Evolutionary conservation across 1,140 invertebrate genomes (phyloP), one percentile per base, ranked within the genome.

Genomic region (Aphaenogaster ashmeadi): DNA sequence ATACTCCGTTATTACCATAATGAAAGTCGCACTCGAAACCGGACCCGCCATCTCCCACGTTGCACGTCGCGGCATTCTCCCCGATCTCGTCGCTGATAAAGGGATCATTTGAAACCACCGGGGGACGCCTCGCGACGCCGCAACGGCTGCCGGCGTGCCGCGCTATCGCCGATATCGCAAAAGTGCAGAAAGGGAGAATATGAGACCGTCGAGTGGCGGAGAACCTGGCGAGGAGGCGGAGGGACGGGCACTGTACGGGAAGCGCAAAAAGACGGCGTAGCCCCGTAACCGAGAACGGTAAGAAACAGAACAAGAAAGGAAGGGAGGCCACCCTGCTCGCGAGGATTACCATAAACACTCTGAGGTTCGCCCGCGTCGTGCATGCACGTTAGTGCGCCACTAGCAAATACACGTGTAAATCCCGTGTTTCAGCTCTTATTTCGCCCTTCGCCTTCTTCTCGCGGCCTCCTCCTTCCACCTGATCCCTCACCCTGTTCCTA

Each of bases 351-450:
- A 94, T 94, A 94, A 94, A 94, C 92, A 92, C 90, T 92, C 91
- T 81, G 78, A 79, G 71, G 83, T 85, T 79, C 85, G 50, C 50
- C 64, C 58, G 56, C 80, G 67, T 90, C 87, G 89, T 93, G 92
- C 90, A 91, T 93, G 86, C 87, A 66, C 87, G 89, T 89, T 92
- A 87, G 84, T 18, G 56, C 89, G 36, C 36, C 90, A 83, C 91
- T 88, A 94, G 90, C 92, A 90, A 89, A 84, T 94, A 94, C 94
- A 94, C 91, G 91, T 94, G 94, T 94, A 94, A 94, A 93, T 94
- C 90, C 83, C 74, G 66, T 85, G 86, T 91, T 94, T 94, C 89
- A 92, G 87, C 87, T 92, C 92, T 93, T 93, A 93, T 93, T 93
- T 89, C 88, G 67, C 84, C 89, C 8, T 52, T n/a, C 36, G 13